phyloP scores from a whole-genome alignment of 2,888 invertebrate genomes.

The Dolichopus griseipennis region DNA sequence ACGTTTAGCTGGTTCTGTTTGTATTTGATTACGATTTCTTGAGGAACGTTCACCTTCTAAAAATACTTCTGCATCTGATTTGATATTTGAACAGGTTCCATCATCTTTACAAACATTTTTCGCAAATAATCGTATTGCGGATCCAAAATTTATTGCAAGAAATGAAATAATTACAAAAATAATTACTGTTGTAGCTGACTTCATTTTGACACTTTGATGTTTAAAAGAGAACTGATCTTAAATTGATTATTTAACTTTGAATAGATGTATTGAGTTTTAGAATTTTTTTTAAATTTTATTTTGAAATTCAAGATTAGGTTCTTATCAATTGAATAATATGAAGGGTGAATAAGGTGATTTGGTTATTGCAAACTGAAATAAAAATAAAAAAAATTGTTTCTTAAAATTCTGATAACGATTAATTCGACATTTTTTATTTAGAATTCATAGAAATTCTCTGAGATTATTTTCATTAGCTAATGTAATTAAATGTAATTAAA shows the following conservation, averaged over 20 bases:
- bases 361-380: no score
- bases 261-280: neutral
- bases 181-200: neutral
- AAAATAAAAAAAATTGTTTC: no score
- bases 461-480: no score
- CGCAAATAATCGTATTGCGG: neutral
- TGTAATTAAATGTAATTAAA: no score
- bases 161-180: neutral
- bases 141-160: neutral
- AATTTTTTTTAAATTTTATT: neutral
- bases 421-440: no score
- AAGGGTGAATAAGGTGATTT: neutral
- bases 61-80: neutral
- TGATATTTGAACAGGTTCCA: neutral
- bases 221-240: neutral
- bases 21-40: neutral
- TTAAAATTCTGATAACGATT: no score
- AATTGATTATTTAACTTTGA: neutral
- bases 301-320: neutral
- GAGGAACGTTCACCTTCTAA: neutral
- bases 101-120: neutral
- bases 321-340: neutral
- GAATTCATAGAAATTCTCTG: no score
- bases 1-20: neutral
- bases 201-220: neutral